Percentiles rank a stretch among this genome's conserved stretches.
phyloP scores from a whole-genome alignment of 2,888 invertebrate genomes.

The Elmis aenea region DNA sequence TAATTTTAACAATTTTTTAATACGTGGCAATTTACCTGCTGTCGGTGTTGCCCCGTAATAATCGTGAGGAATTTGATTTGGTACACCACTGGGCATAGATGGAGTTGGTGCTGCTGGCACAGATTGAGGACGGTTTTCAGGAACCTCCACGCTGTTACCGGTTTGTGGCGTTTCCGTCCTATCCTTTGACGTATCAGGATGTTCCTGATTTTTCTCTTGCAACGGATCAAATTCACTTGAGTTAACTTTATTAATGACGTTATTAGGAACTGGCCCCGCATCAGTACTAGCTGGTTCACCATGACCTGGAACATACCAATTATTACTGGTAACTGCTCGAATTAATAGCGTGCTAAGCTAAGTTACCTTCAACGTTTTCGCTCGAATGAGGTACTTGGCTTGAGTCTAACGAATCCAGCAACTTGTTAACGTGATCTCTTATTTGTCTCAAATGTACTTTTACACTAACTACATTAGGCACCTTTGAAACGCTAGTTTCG shows the following conservation, averaged over 20 bases:
- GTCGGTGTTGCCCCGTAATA: constrained; percentile 37
- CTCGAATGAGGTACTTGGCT: too few relatives aligned
- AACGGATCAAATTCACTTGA: constrained; percentile 59
- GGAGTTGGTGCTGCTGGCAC: constrained; percentile 33
- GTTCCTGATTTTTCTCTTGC: constrained; percentile 41
- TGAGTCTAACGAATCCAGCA: constrained; percentile 54
- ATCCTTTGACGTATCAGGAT: constrained; percentile 1
- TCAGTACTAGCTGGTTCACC: constrained; percentile 20
- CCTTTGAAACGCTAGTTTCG: constrained; percentile 26
- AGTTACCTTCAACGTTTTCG: too few relatives aligned
- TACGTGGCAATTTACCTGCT: constrained; percentile 18
- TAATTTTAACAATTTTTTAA: not conserved
- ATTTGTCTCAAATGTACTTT: constrained; percentile 47
- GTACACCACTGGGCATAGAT: constrained; percentile 28
- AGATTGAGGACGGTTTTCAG: constrained; percentile 33
- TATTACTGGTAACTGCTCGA: too few relatives aligned
- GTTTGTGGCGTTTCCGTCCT: constrained; percentile 5
- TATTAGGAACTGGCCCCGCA: constrained; percentile 8
- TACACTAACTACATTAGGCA: constrained; percentile 47
- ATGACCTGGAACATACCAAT: constrained; percentile 8
- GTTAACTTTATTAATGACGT: constrained; percentile 39
- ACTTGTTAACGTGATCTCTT: constrained; percentile 55
- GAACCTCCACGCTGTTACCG: constrained; percentile 19
- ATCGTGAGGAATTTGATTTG: constrained; percentile 31
- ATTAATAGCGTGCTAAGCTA: too few relatives aligned